These are phyloP conservation scores for Chrysochloris asiatica DNA, from an alignment of 2,113 vertebrate species.

Conservation along the genomic window DNA sequence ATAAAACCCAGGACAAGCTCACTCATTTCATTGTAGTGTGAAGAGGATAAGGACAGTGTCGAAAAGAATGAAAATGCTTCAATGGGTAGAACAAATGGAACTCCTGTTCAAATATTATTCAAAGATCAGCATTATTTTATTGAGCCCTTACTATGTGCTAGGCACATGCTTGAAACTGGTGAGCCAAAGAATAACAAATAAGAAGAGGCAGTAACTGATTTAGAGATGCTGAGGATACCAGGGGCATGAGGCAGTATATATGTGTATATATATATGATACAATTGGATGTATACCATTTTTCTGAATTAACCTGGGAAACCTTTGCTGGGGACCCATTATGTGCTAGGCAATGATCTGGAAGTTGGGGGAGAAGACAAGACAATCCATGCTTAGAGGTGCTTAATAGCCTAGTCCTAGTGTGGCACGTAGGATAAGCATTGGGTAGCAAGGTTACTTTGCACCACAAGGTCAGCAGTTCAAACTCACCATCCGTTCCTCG, in stretches of 20 bases:
- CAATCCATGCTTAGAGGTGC: background rate
- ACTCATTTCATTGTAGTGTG: background rate
- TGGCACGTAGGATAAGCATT: no score
- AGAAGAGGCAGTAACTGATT: background rate
- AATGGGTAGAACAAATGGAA: no score
- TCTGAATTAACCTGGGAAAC: background rate
- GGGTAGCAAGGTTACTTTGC: no score
- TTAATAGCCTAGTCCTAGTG: no score
- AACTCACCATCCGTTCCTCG: no score
- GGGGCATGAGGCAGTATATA: no score
- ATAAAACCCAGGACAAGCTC: background rate
- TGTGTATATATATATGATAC: background rate
- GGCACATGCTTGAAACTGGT: background rate
- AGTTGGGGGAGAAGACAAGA: background rate
- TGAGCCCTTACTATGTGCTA: background rate
- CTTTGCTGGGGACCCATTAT: background rate
- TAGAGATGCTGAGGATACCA: accelerated
- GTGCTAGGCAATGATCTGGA: background rate
- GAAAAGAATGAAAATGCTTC: no score
- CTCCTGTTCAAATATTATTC: background rate
- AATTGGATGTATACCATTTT: accelerated
- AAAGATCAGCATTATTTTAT: background rate
- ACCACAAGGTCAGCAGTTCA: no score
- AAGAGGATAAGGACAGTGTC: no score
- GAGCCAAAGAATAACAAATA: background rate